These are phyloP conservation scores for Octodonta nipae DNA, from an alignment of 2,888 invertebrate species.

Conservation along the genomic window DNA sequence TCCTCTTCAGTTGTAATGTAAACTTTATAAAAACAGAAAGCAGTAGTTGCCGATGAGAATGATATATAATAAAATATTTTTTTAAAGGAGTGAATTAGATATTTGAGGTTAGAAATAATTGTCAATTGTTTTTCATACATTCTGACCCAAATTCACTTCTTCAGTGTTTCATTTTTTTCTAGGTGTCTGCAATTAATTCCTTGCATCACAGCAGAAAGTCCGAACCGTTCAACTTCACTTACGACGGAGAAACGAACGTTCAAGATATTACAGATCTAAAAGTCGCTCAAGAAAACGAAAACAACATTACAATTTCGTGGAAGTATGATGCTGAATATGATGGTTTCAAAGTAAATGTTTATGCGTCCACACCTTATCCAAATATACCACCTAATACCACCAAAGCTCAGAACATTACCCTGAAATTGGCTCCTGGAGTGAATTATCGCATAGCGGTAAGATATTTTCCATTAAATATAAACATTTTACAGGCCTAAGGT, in stretches of 20 bases:
- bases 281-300: slow-evolving; percentile 38
- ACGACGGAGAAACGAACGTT: slow-evolving; percentile 52
- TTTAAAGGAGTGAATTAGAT: too few relatives aligned
- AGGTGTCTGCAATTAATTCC: too few relatives aligned
- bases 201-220: slow-evolving; percentile 53
- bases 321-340: slow-evolving; percentile 24
- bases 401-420: slow-evolving; percentile 24
- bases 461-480: neutral
- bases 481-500: too few relatives aligned
- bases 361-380: slow-evolving; percentile 45
- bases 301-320: slow-evolving; percentile 49
- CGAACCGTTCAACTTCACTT: slow-evolving; percentile 42
- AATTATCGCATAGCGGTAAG: slow-evolving; percentile 43
- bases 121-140: too few relatives aligned
- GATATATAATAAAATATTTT: too few relatives aligned
- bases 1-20: too few relatives aligned
- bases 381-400: slow-evolving; percentile 36
- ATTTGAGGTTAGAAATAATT: too few relatives aligned
- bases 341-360: slow-evolving; percentile 21
- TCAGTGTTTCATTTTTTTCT: too few relatives aligned
- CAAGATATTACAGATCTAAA: slow-evolving; percentile 45
- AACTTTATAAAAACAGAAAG: too few relatives aligned
- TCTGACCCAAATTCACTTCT: too few relatives aligned
- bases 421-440: slow-evolving; percentile 35
- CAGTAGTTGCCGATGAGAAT: too few relatives aligned